Evolutionary conservation across 2,888 invertebrate species (phyloP), one percentile per base, ranked within the genome.

Genomic region (Cephus pygmeus): DNA sequence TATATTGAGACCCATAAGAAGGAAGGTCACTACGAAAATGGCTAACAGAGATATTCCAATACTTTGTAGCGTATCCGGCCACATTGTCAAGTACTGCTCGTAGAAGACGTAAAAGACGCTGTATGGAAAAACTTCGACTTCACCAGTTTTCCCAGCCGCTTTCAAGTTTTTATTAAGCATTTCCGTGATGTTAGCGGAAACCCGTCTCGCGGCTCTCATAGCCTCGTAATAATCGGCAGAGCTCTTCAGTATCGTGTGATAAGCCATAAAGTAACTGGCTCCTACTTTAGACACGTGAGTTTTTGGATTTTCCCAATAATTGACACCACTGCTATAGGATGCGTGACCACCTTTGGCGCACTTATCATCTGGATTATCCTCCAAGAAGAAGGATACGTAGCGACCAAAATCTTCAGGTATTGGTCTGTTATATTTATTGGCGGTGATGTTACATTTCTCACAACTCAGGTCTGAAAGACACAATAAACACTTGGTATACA

Each of bases 21-120:
- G 87, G 92, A 98, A 97, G 0, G 98, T 98, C 11, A 98, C 98
- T 36, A 98, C 93, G 91, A 99, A 98, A 81, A 99, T 98, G n/a
- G 98, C 98, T 3, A 95, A 92, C 79, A 98, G 93, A 30, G 98
- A 98, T 78, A 98, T 95, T 31, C 96, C 95, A 92, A 99, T 94
- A 87, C 97, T 97, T 89, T 95, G 94, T 56, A 98, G 90, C 0
- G 98, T 97, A 88, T 99, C 98, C 0, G 95, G 94, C 96, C 98
- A 97, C 94, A 99, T 98, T 12, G 98, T 98, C 83, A 99, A 93
- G 92, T 99, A 99, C 92, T 99, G 99, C 91, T 99, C 99, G 91
- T 99, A 99, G 93, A 98, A 99, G 35, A 99, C 99, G 91, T 99
- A 99, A 93, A 98, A 98, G 76, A 99, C 95, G 0, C 97, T 98